Conservation (phyloP, 2,888 invertebrate species). For the Lithophane leautieri region DNA sequence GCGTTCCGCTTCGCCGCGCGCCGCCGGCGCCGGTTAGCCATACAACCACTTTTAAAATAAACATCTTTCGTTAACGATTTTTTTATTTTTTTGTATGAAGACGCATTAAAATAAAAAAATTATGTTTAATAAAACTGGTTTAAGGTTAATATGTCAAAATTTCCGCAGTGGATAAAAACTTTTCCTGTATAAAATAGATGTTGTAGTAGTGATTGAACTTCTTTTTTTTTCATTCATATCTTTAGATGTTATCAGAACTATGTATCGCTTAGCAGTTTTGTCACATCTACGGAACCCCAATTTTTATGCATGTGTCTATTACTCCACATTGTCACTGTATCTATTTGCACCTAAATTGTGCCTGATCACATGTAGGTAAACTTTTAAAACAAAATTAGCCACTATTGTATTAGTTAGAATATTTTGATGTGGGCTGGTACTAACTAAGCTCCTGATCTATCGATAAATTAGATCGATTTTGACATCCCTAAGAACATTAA, state of each 20-base stretch:
- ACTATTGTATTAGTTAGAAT: neutral
- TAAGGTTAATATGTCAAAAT: no score
- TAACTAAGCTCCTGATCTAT: neutral
- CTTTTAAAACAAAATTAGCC: neutral
- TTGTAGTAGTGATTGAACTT: neutral
- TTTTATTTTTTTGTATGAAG: no score
- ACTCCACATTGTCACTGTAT: slow-evolving; percentile 52
- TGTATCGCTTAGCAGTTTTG: neutral
- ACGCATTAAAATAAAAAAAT: no score
- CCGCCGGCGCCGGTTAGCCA: no score
- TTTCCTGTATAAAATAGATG: neutral
- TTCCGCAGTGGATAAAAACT: no score
- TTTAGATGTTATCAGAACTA: neutral
- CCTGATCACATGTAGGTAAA: slow-evolving; percentile 30
- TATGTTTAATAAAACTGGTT: no score
- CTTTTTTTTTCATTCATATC: neutral
- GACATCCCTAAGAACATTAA: neutral
- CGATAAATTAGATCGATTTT: neutral
- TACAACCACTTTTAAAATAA: no score
- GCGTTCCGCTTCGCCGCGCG: no score
- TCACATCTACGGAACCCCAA: slow-evolving; percentile 65
- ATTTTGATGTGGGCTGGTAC: slow-evolving; percentile 13
- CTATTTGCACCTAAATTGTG: slow-evolving; percentile 62
- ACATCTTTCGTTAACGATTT: no score
- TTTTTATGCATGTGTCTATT: slow-evolving; percentile 64